Base-by-base conservation (phyloP, 1,140 invertebrate genomes). In the Ostrea edulis region DNA sequence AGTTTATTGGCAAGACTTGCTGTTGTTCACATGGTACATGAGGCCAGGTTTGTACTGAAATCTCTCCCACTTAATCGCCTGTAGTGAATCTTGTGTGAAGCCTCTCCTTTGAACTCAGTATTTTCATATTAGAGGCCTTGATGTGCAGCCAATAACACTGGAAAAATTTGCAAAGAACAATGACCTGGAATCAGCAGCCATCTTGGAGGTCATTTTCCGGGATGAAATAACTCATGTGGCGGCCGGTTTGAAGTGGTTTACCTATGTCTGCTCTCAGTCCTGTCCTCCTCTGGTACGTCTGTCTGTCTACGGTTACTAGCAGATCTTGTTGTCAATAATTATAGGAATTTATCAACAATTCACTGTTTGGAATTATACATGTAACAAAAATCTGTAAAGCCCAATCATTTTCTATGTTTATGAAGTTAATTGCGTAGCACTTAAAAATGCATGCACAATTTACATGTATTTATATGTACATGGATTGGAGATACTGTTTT, bases 151-250 rank as follows among this genome's bases (percentile, higher is more conserved):
- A n/a, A 87, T 89, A 51, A 91, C 82, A 4, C 25, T 91, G 62
- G 85, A 86, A 51, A 91, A 91, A 25, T 92, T 92, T 91, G 82
- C 82, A 7, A 89, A 87, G 8, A 86, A 92, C 53, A 85, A 89
- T 20, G 91, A 92, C 77, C 29, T n/a, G 8, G 87, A 89, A 53
- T 91, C 90, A 29, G 88, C 90, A 8, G 85, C 82, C 14, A 53
- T 92, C 5, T 86, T 92, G 55, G 87, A 92, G 51, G 86, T 91
- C n/a, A 90, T 92, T 29, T 92, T 90, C 71, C 35, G 62, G 83
- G 91, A 92, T 54, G 91, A 92, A 55, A 91, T 92, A 54, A 92
- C 90, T 82, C 91, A 92, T 84, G 91, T 92, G 14, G 91, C 91
- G n/a, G 90, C 91, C 22, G 91, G 91, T 11, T 71, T 92, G 7